Base-by-base conservation (phyloP, 2,797 vertebrate genomes). In the Erpetoichthys calabaricus region DNA sequence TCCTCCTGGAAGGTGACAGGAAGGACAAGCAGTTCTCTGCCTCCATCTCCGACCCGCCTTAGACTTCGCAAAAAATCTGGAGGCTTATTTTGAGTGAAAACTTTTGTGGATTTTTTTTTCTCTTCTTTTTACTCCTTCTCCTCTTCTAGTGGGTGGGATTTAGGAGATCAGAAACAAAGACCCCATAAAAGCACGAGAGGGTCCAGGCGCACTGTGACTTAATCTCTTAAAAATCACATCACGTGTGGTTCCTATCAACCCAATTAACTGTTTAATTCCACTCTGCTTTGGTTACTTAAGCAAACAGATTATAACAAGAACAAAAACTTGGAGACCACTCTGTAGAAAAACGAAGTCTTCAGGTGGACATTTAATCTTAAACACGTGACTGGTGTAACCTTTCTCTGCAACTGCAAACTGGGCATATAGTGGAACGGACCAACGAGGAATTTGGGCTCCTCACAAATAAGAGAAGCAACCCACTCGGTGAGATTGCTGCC, bases 201-300 rank as follows among this genome's bases (percentile, higher is more conserved):
- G 59, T 67, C 65, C 67, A 64, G 56, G 64, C 70, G 64, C 65
- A 79, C 74, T 81, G 79, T 82, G 77, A 84, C 83, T 83, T 80
- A 88, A 86, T 82, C 79, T 77, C 72, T 72, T 76, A 87, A 85
- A 74, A 78, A 85, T 86, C 81, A 77, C 80, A 84, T 89, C 87
- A 85, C 80, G 74, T 81, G 80, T 67, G 73, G 73, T 77, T 81
- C 72, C 67, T 74, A 69, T 77, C 71, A 69, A 56, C 69, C 69
- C 72, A 80, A 78, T 86, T 86, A 87, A 84, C 81, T 75, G 75
- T 86, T 79, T 77, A 73, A 80, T 75, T 71, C 70, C 73, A 65
- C 62, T 61, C 65, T 69, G 74, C 77, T 74, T 75, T 59, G 67
- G 64, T 72, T 67, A 63, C 62, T 61, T 70, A 74, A 79, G 74